Conservation (phyloP, 2,797 vertebrate genomes). For the Danio jaintianensis region DNA sequence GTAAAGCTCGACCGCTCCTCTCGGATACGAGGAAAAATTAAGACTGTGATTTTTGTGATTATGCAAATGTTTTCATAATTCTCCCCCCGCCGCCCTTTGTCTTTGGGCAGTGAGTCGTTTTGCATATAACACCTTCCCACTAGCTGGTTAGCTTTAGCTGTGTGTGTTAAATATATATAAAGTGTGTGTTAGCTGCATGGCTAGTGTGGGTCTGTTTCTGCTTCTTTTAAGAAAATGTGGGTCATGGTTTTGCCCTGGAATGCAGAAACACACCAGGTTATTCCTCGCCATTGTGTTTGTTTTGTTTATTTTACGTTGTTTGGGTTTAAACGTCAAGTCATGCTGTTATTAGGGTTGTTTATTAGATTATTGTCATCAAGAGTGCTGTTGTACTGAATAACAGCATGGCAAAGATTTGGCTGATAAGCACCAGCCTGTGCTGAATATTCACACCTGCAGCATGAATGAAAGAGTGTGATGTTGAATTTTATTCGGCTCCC, state of each 20-base stretch:
- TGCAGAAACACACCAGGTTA: slow-evolving; percentile 27
- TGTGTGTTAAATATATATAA: background rate
- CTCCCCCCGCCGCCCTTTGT: slow-evolving; percentile 34
- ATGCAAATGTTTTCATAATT: slow-evolving; percentile 23
- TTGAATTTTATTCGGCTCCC: background rate
- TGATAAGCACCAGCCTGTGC: background rate
- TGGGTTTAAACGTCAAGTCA: background rate
- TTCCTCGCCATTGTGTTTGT: background rate
- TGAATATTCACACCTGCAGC: background rate
- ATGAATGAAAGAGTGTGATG: background rate
- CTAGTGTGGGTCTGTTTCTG: slow-evolving; percentile 21
- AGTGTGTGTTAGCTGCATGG: slow-evolving; percentile 40
- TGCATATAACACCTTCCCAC: slow-evolving; percentile 40
- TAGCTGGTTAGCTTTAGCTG: slow-evolving; percentile 53
- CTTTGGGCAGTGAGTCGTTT: slow-evolving; percentile 36
- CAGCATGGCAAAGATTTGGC: background rate
- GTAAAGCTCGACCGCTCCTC: background rate
- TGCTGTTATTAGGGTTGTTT: background rate
- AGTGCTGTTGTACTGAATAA: slow-evolving; percentile 10
- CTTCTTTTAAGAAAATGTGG: slow-evolving; percentile 53
- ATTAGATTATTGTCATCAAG: background rate
- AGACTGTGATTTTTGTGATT: slow-evolving; percentile 19
- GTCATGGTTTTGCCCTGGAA: slow-evolving; percentile 53
- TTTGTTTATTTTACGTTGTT: background rate
- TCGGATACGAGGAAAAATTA: slow-evolving; percentile 1